phyloP scores from a whole-genome alignment of 2,888 invertebrate genomes.

The Drosophila niveifrons region DNA sequence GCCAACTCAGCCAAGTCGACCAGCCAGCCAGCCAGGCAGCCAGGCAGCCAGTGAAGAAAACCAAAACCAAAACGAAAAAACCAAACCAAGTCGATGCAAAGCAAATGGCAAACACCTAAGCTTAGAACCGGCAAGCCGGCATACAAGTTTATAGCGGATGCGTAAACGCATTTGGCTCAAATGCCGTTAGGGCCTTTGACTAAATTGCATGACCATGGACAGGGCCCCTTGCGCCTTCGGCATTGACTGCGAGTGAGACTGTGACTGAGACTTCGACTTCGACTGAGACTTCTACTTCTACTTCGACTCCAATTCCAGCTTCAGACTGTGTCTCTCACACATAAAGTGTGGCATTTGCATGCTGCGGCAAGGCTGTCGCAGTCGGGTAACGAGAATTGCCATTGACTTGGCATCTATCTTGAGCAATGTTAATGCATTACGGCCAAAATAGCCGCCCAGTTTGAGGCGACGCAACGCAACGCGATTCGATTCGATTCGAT shows the following conservation, averaged over 20 bases:
- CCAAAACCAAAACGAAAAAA: conserved; percentile 19
- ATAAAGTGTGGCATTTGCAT: conserved; percentile 58
- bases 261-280: conserved; percentile 55
- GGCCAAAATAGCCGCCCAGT: conserved; percentile 64
- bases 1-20: conserved; percentile 15
- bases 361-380: conserved; percentile 46
- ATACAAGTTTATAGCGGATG: conserved; percentile 84
- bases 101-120: conserved; percentile 52
- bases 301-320: conserved; percentile 56
- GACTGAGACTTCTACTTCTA: conserved; percentile 55
- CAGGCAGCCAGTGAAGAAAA: conserved; percentile 26
- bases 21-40: conserved; percentile 19
- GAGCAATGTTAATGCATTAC: conserved; percentile 77
- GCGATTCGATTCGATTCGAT: conserved; percentile 27
- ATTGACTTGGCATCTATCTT: conserved; percentile 49
- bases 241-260: conserved; percentile 27
- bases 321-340: conserved; percentile 8
- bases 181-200: conserved; percentile 84
- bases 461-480: conserved; percentile 25
- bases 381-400: conserved; percentile 57
- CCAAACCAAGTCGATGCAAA: conserved; percentile 15
- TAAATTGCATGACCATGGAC: conserved; percentile 80
- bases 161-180: conserved; percentile 85
- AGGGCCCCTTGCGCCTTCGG: conserved; percentile 67
- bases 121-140: conserved; percentile 74